Percentiles rank a stretch among this genome's conserved stretches.
phyloP scores from a whole-genome alignment of 2,797 vertebrate genomes.

The Enteromius argenteus region DNA sequence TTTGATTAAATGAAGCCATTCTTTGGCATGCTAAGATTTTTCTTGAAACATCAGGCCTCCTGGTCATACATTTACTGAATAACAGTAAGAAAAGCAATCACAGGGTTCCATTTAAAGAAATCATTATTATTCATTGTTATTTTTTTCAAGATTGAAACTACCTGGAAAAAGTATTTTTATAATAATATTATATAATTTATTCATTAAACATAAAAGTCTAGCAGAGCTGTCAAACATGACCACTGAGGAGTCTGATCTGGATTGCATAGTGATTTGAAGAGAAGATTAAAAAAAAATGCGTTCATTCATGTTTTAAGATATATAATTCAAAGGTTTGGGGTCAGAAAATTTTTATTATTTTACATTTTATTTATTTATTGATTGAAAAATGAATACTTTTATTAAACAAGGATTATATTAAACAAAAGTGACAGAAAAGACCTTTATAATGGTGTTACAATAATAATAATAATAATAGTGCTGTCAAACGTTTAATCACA shows the following conservation, averaged over 20 bases:
- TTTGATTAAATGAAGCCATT: slow-evolving; percentile 55
- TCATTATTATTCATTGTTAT: slow-evolving; percentile 17
- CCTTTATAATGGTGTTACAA: background rate
- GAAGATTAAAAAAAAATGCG: background rate
- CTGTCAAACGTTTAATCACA: no score
- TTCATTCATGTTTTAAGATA: background rate
- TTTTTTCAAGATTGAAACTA: slow-evolving; percentile 10
- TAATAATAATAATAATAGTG: no score
- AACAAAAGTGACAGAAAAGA: background rate
- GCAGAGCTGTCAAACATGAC: background rate
- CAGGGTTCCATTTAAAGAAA: slow-evolving; percentile 11
- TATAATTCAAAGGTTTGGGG: background rate
- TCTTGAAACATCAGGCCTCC: slow-evolving; percentile 26
- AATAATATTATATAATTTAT: background rate
- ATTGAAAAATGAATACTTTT: background rate
- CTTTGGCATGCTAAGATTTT: slow-evolving; percentile 5
- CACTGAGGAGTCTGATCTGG: no score
- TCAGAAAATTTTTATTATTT: background rate
- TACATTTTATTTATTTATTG: no score
- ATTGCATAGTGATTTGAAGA: background rate
- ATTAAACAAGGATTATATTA: background rate
- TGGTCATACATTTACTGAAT: slow-evolving; percentile 19
- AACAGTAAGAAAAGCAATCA: slow-evolving; percentile 13
- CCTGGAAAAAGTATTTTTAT: background rate
- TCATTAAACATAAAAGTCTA: background rate